phyloP scores from a whole-genome alignment of 2,797 vertebrate species.

The Manis crassicaudata region DNA sequence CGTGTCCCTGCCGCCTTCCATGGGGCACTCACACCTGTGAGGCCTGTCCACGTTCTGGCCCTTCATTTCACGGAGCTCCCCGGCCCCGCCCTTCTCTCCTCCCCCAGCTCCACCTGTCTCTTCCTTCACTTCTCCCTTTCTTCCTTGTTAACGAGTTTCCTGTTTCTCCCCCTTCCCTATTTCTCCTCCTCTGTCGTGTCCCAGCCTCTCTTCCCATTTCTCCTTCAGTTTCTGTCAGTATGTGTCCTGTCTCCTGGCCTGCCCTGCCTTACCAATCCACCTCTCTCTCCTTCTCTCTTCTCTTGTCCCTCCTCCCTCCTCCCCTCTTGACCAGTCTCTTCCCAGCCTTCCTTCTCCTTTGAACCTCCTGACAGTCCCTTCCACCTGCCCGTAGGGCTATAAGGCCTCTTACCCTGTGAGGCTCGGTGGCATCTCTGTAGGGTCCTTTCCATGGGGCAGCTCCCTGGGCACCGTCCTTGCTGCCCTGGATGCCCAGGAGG shows the following conservation, averaged over 20 bases:
- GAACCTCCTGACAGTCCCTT: background rate
- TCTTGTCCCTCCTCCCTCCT: background rate
- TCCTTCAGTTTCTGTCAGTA: background rate
- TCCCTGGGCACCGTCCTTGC: conserved; percentile 77
- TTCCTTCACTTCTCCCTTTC: background rate
- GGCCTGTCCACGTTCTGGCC: background rate
- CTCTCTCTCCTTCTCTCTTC: background rate
- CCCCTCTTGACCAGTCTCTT: background rate
- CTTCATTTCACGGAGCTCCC: background rate
- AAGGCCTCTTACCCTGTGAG: conserved; percentile 71
- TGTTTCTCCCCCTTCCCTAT: rapidly evolving
- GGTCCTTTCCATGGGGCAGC: conserved; percentile 80
- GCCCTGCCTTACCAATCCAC: background rate
- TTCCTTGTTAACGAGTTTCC: background rate
- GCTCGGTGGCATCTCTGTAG: conserved; percentile 73
- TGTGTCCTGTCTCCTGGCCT: background rate
- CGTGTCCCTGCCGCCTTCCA: background rate
- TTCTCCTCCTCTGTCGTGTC: background rate
- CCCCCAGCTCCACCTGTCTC: background rate
- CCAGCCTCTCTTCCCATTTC: background rate
- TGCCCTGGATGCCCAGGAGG: conserved; percentile 79
- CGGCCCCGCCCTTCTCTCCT: no score
- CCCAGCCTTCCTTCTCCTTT: background rate
- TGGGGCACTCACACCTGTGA: background rate
- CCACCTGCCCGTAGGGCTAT: background rate